A percentile compares a stretch with the other conserved stretches of the same genome.
These are phyloP conservation scores for Scortum barcoo DNA, from an alignment of 2,113 vertebrate genomes.

Conservation along the genomic window DNA sequence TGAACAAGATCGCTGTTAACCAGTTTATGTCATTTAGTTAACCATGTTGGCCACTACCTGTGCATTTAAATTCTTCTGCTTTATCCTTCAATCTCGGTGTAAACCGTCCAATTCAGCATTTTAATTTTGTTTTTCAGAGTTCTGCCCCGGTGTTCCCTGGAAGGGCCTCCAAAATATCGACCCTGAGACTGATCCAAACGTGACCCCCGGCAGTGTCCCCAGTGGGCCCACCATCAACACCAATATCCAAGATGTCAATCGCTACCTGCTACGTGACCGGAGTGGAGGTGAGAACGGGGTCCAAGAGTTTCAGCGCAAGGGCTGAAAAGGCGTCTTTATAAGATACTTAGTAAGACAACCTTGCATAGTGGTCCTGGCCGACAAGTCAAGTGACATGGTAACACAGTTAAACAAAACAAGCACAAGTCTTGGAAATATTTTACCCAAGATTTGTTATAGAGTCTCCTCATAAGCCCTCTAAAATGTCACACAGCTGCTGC, in stretches of 20 bases:
- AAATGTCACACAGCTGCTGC: conserved; percentile 24
- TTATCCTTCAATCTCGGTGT: neutral
- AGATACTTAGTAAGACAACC: neutral
- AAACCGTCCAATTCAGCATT: neutral
- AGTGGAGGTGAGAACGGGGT: conserved; percentile 88
- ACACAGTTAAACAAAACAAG: neutral
- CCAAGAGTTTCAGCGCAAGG: neutral
- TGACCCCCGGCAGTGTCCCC: conserved; percentile 95
- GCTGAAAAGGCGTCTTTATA: neutral
- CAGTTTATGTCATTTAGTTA: neutral
- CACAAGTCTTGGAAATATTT: neutral
- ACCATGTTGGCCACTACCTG: neutral
- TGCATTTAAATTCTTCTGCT: neutral
- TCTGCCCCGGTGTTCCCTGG: conserved; percentile 98
- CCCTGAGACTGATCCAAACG: conserved; percentile 94
- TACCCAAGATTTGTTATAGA: neutral
- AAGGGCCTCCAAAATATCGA: conserved; percentile 98
- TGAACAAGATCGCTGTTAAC: neutral
- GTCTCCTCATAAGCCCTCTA: neutral
- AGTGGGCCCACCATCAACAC: conserved; percentile 97
- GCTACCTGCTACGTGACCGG: conserved; percentile 92
- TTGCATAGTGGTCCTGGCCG: neutral
- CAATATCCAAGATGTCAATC: conserved; percentile 97
- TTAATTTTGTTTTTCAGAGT: conserved; percentile 83
- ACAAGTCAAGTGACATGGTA: neutral